A percentile compares a stretch with the other conserved stretches of the same genome.
Conservation (phyloP, 2,888 invertebrate species). For the Calliphora vomitoria region DNA sequence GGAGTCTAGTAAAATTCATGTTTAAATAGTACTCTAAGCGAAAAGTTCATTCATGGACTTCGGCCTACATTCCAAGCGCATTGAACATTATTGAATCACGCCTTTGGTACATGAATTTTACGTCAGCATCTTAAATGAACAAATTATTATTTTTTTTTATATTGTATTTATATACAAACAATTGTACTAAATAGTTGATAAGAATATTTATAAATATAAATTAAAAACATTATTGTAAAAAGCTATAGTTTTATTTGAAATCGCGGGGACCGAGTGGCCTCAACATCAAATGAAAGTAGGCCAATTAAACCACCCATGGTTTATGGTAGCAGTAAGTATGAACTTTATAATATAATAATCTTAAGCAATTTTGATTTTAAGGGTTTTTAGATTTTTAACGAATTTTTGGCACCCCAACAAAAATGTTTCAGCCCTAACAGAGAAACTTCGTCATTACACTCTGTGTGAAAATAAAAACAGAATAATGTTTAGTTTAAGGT, state of each 20-base stretch:
- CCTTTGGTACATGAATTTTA: slow-evolving; percentile 49
- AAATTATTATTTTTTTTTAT: slow-evolving; percentile 35
- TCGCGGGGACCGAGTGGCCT: neutral
- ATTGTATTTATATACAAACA: slow-evolving; percentile 8
- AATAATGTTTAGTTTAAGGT: too few relatives aligned
- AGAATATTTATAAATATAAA: slow-evolving; percentile 36
- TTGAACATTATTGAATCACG: slow-evolving; percentile 38
- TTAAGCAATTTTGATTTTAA: too few relatives aligned
- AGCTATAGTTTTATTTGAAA: slow-evolving; percentile 30
- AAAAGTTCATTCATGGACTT: slow-evolving; percentile 54
- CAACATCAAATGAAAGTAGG: neutral
- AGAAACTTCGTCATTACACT: too few relatives aligned
- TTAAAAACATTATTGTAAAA: neutral
- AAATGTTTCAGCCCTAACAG: too few relatives aligned
- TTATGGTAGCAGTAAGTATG: too few relatives aligned
- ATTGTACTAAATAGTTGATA: slow-evolving; percentile 52
- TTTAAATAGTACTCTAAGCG: neutral
- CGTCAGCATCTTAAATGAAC: slow-evolving; percentile 42
- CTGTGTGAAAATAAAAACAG: too few relatives aligned
- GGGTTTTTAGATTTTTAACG: too few relatives aligned
- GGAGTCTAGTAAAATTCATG: neutral
- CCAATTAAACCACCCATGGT: neutral
- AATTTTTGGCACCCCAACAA: too few relatives aligned
- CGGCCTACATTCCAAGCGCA: slow-evolving; percentile 18
- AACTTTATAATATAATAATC: too few relatives aligned